Base-by-base conservation (phyloP, 2,888 invertebrate genomes). In the Pelosia muscerda region DNA sequence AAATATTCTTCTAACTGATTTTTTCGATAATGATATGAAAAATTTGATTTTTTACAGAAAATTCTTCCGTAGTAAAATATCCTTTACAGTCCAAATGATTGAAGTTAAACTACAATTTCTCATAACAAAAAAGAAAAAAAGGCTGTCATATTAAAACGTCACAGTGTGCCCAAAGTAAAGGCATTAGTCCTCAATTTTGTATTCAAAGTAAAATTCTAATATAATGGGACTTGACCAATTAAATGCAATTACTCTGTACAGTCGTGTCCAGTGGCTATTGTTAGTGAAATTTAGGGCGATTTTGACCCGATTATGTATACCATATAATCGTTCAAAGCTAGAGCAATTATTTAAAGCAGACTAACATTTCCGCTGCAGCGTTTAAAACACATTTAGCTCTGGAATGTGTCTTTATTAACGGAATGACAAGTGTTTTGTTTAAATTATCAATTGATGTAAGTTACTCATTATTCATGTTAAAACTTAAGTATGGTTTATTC, bases 221-320 rank as follows among this genome's bases (percentile, higher is more conserved):
- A 69, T 84, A 86, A 88, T 83, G 81, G 83, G 85, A 85, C 85
- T 85, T 79, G 77, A 82, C 77, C 87, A 90, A 90, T 91, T 90
- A 90, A 86, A 88, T 83, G 73, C 83, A 84, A 88, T 89, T 88
- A 88, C 79, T 78, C 70, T 65, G 77, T 78, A 79, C 76, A 77
- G 86, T 86, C 84, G 85, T 81, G 76, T 84, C 80, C 83, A 78
- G 76, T 76, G 60, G 75, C 84, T 75, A 85, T 88, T 89, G 87
- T 87, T 78, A 78, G 66, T 75, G 80, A 81, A 80, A 85, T 81
- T 81, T 79, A 68, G 79, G 81, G 77, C 68, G 77, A 83, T 82
- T 85, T 86, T 75, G 78, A 73, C 66, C 76, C 78, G 83, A 81
- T 84, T 84, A 83, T 84, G 83, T 53, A 78, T 71, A 83, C 82